Percentiles rank a stretch among this genome's conserved stretches.
These are phyloP conservation scores for Aradophagus sp. DNA, from an alignment of 1,140 invertebrate species.

Conservation along the genomic window DNA sequence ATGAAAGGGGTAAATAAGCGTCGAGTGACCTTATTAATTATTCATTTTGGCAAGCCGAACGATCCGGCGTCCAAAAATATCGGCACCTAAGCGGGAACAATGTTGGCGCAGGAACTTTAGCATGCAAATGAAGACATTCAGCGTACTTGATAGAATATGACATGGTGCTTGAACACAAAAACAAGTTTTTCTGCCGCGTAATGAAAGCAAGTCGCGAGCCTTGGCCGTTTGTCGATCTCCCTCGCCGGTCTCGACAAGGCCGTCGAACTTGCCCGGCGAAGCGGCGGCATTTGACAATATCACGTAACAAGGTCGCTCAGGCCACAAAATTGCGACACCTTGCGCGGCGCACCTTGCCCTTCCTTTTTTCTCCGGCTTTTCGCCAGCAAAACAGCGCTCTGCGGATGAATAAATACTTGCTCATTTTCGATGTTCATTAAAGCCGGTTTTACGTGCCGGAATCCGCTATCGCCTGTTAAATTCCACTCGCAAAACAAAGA, in stretches of 20 bases:
- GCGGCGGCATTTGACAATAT: conserved; percentile 54
- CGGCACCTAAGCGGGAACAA: conserved; percentile 29
- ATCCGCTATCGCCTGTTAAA: too few species aligned
- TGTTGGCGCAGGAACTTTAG: conserved; percentile 37
- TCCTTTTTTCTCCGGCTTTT: conserved; percentile 44
- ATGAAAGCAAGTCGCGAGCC: conserved; percentile 49
- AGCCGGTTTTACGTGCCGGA: conserved; percentile 47
- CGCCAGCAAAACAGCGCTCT: too few species aligned
- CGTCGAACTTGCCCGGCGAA: conserved; percentile 51
- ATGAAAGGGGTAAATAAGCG: too few species aligned
- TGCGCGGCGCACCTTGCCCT: conserved; percentile 34
- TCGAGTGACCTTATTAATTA: too few species aligned
- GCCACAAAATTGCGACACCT: conserved; percentile 59
- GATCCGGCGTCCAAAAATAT: conserved; percentile 2
- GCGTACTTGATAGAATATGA: conserved; percentile 51
- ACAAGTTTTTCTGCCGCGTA: conserved; percentile 53
- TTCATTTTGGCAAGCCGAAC: too few species aligned
- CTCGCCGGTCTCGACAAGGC: conserved; percentile 30
- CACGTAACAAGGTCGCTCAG: conserved; percentile 62
- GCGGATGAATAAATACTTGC: conserved; percentile 70
- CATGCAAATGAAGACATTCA: conserved; percentile 55
- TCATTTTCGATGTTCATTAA: conserved; percentile 69
- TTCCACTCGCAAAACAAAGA: conserved; percentile 36
- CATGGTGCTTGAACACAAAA: conserved; percentile 55
- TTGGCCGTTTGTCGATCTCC: conserved; percentile 28